Conservation (phyloP, 2,113 vertebrate species). For the Pomatorhinus ruficollis region DNA sequence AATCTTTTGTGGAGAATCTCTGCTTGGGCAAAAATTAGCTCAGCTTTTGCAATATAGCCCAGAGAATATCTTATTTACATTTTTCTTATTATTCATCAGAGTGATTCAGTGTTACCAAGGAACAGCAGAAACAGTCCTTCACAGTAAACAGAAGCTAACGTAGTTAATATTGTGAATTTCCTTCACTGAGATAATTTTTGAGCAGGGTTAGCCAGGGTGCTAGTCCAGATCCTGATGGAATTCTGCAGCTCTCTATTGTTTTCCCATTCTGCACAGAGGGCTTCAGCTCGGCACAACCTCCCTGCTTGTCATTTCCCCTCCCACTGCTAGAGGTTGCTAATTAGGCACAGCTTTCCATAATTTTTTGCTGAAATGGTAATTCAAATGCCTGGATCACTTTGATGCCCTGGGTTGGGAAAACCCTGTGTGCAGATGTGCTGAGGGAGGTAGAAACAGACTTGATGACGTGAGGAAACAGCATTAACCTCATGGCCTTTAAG, state of each 20-base stretch:
- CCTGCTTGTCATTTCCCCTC: neutral
- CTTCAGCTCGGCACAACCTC: neutral
- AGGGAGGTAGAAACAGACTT: neutral
- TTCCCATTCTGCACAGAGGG: neutral
- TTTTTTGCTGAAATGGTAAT: neutral
- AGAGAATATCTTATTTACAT: neutral
- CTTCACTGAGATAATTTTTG: neutral
- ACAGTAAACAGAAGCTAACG: neutral
- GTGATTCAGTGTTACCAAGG: neutral
- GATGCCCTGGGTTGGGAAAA: neutral
- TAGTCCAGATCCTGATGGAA: neutral
- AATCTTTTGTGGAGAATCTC: neutral
- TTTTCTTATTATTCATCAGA: neutral
- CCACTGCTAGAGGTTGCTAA: neutral
- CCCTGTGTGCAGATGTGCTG: rapidly evolving
- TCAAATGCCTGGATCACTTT: neutral
- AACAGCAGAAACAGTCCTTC: neutral
- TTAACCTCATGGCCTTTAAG: neutral
- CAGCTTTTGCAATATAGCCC: neutral
- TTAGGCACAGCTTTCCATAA: neutral
- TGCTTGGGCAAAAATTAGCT: neutral
- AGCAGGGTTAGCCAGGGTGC: neutral
- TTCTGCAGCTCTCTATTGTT: neutral
- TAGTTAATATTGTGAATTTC: neutral
- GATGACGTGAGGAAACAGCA: rapidly evolving